phyloP scores from a whole-genome alignment of 2,797 vertebrate species.

The Atherinosoma microstoma region DNA sequence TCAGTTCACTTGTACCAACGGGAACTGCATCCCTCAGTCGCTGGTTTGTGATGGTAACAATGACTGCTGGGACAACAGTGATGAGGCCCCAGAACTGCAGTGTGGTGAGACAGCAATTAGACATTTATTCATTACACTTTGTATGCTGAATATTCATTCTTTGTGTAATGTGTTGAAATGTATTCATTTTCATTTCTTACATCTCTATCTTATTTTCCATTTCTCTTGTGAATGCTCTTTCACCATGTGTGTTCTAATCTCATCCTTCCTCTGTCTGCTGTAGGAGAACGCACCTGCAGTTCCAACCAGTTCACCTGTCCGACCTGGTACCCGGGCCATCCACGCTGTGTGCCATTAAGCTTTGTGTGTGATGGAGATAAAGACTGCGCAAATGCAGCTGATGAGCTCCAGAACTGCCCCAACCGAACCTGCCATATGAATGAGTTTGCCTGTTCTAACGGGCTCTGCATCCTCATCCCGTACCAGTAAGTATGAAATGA shows the following conservation, averaged over 20 bases:
- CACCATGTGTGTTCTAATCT: neutral
- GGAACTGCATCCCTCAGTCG: conserved; percentile 77
- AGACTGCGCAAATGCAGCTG: conserved; percentile 89
- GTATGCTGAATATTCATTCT: neutral
- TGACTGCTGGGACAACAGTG: conserved; percentile 94
- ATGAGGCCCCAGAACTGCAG: conserved; percentile 89
- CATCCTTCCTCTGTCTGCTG: conserved; percentile 19
- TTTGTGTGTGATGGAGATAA: conserved; percentile 92
- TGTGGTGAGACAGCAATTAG: conserved; percentile 84
- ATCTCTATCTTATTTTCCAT: neutral
- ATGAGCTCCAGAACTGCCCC: conserved; percentile 93
- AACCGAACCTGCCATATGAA: conserved; percentile 86
- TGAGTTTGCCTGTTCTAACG: conserved; percentile 90
- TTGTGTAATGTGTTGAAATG: neutral
- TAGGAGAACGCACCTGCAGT: conserved; percentile 87
- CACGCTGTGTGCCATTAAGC: conserved; percentile 85
- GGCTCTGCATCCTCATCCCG: conserved; percentile 84
- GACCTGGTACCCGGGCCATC: conserved; percentile 76
- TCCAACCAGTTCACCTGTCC: conserved; percentile 88
- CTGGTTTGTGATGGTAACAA: conserved; percentile 87
- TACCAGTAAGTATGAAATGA: conserved; percentile 82
- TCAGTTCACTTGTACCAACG: conserved; percentile 81
- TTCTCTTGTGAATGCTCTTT: neutral
- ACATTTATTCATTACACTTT: neutral
- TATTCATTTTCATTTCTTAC: neutral